These are phyloP conservation scores for Ephialtes manifestator DNA, from an alignment of 2,888 invertebrate genomes.

Conservation along the genomic window DNA sequence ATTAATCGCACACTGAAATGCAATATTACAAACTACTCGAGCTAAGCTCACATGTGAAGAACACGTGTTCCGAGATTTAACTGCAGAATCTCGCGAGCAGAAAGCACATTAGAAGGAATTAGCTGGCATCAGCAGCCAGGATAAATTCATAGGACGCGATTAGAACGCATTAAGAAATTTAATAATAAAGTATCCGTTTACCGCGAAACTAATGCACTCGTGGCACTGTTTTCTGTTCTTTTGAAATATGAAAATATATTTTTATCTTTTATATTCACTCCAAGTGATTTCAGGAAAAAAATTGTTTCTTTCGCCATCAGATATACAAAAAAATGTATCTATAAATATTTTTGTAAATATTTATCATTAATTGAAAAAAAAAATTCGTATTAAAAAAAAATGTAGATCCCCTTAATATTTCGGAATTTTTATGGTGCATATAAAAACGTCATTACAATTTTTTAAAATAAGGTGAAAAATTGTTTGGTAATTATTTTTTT, in stretches of 20 bases:
- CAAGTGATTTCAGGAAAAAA: too few relatives aligned
- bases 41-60: constrained; percentile 49
- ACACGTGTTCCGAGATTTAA: constrained; percentile 55
- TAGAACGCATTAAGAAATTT: constrained; percentile 63
- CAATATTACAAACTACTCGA: constrained; percentile 10
- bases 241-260: not conserved
- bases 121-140: constrained; percentile 64
- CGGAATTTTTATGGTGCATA: too few relatives aligned
- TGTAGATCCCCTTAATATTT: too few relatives aligned
- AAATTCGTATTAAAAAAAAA: too few relatives aligned
- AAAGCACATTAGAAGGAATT: constrained; percentile 62
- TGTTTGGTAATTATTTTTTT: too few relatives aligned
- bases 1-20: constrained; percentile 5
- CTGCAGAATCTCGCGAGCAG: not conserved
- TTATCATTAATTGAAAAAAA: too few relatives aligned
- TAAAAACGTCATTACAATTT: too few relatives aligned
- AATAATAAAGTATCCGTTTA: constrained; percentile 62
- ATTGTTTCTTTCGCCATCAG: too few relatives aligned
- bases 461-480: too few relatives aligned
- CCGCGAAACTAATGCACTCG: constrained; percentile 33
- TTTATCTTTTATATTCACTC: too few relatives aligned
- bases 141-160: constrained; percentile 61
- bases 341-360: too few relatives aligned
- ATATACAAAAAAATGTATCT: too few relatives aligned
- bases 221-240: not conserved